Conservation (phyloP, 1,140 invertebrate genomes). For the Penaeus chinensis region DNA sequence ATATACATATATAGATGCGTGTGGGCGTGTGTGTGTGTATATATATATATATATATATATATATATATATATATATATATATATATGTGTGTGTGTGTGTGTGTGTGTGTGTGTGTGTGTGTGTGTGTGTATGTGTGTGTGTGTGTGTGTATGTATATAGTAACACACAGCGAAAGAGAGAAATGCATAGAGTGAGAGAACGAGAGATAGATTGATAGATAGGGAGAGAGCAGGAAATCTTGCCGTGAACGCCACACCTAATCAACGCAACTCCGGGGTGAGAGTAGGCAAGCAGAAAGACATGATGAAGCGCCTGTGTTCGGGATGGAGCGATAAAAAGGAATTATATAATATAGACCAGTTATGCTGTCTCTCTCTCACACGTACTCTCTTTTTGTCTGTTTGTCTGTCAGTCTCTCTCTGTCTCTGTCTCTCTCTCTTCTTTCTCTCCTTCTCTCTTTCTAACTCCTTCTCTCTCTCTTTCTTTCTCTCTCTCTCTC, state of each 20-base stretch:
- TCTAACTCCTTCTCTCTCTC: too few relatives aligned
- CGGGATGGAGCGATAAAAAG: too few relatives aligned
- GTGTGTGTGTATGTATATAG: not conserved
- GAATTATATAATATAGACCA: too few relatives aligned
- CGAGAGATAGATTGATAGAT: not conserved
- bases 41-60: too few relatives aligned
- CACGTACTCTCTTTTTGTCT: not conserved
- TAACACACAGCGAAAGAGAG: constrained; percentile 8
- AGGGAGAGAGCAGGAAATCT: not conserved
- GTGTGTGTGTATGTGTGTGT: constrained; percentile 15
- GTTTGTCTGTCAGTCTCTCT: constrained; percentile 14
- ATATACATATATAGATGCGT: too few relatives aligned
- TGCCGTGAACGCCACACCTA: not conserved
- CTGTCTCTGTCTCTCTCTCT: not conserved
- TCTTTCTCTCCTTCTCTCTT: not conserved
- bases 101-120: constrained; percentile 6
- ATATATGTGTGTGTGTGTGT: too few relatives aligned
- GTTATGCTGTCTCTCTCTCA: not conserved
- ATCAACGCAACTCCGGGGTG: not conserved
- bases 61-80: too few relatives aligned
- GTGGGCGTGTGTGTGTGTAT: too few relatives aligned
- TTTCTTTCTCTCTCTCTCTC: not conserved
- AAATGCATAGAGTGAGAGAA: not conserved
- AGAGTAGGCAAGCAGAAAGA: too few relatives aligned
- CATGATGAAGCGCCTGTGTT: too few relatives aligned